Evolutionary conservation across 2,888 invertebrate species (phyloP), one percentile per base, ranked within the genome.

Genomic region (Sabellastarte sp.): DNA sequence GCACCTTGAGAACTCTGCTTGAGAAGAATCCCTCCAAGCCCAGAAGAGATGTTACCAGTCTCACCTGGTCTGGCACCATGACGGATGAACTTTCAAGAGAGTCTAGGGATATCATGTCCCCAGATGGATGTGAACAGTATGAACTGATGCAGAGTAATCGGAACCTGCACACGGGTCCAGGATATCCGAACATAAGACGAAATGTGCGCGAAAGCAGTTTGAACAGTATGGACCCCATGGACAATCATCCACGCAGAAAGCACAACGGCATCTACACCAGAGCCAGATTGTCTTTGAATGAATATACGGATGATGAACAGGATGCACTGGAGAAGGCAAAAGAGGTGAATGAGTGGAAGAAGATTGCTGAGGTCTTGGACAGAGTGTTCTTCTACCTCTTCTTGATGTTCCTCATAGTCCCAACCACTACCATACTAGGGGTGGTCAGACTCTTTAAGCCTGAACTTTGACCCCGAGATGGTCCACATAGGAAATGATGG

Each of bases 311-410:
- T 41, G 41, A 53, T 41, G 41, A 41, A 5, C 10, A 41, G 41
- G 20, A 41, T 41, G 41, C 41, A 20, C 41, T 41, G 20, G 10
- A 41, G n/a, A 4, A n/a, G 5, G 51, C 10, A 3, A 28, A 3
- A 26, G 30, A 3, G 5, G 30, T 20, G 2, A 65, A 65, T 55
- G 65, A 65, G 52, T 65, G 65, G 65, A 58, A 59, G 56, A 29
- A 56, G 28, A 63, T 65, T n/a, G 65, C 65, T 3, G 65, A 65
- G 32, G 52, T 65, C 15, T n/a, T 65, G n/a, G 65, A 65, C 32
- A 52, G 60, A 50, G 29, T 63, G 20, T 63, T 65, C 57, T 65
- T 65, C 51, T 65, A 33, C 26, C 32, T 63, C 2, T 65, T 65
- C 31, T 32, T 65, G 3, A 1, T 65, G n/a, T 59, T 32, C 30